These are phyloP conservation scores for Microtus pennsylvanicus DNA, from an alignment of 2,113 vertebrate species.

Conservation along the genomic window DNA sequence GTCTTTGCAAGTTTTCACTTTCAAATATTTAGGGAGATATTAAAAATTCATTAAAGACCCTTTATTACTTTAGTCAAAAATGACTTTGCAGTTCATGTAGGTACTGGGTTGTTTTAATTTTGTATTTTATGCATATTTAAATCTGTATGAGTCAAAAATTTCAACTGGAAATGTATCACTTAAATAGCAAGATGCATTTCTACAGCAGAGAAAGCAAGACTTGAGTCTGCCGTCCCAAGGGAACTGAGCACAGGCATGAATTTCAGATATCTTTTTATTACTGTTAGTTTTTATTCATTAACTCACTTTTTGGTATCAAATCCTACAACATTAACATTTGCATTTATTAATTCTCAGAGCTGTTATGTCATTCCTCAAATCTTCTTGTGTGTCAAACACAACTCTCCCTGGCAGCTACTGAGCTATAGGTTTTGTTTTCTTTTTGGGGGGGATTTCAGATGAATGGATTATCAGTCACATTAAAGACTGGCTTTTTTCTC, in stretches of 20 bases:
- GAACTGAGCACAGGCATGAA: neutral
- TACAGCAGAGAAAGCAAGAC: neutral
- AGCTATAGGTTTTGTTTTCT: neutral
- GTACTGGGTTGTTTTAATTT: conserved; percentile 1
- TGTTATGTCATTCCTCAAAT: neutral
- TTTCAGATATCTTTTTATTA: neutral
- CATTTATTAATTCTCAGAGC: neutral
- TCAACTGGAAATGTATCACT: conserved; percentile 20
- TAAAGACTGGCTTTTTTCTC: neutral
- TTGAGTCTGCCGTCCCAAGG: neutral
- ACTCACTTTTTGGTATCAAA: neutral
- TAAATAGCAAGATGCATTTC: conserved; percentile 13
- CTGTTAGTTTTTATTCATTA: neutral
- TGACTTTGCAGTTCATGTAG: neutral
- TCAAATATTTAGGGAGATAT: neutral
- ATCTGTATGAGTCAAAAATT: conserved; percentile 13
- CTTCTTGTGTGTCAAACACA: neutral
- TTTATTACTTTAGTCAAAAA: conserved; percentile 33
- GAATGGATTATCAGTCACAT: neutral
- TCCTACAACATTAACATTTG: neutral
- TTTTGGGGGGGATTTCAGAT: neutral
- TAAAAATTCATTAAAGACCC: neutral
- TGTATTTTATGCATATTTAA: neutral
- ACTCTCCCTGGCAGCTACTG: neutral
- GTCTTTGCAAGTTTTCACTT: neutral